Evolutionary conservation across 2,888 invertebrate genomes (phyloP).

Genomic region (Magallana nippona): DNA sequence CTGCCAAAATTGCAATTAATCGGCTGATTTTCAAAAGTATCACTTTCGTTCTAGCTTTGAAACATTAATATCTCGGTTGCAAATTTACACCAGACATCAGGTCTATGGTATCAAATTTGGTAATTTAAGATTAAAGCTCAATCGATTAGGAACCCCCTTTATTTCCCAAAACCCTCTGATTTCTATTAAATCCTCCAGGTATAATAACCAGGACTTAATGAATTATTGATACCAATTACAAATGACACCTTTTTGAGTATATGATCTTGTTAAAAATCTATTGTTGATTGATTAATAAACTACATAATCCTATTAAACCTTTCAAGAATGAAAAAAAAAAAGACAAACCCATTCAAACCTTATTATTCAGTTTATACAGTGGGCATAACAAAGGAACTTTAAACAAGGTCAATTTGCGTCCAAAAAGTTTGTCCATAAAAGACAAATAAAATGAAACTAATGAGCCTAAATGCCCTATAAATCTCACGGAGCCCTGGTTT

Average conservation of each 20-base stretch:
- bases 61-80: conserved; percentile 8
- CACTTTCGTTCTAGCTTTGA: conserved; percentile 3
- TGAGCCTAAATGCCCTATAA: conserved; percentile 12
- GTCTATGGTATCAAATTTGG: not conserved
- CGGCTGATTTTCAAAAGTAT: not conserved
- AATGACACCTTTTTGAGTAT: not conserved
- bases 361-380: conserved; percentile 11
- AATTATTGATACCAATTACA: conserved; percentile 11
- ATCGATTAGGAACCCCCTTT: conserved; percentile 16
- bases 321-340: not conserved
- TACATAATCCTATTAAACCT: conserved; percentile 20
- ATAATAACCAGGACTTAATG: not conserved
- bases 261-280: conserved; percentile 12
- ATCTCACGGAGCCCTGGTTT: not conserved
- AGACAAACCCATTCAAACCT: not conserved
- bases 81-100: not conserved
- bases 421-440: not conserved
- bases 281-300: conserved; percentile 7
- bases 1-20: not conserved
- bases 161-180: not conserved
- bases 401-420: not conserved
- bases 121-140: not conserved
- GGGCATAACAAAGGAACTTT: not conserved
- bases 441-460: conserved; percentile 19
- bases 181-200: not conserved